Percentiles rank a stretch among this genome's conserved stretches.
Conservation (phyloP, 1,140 invertebrate species). For the Spodoptera frugiperda region DNA sequence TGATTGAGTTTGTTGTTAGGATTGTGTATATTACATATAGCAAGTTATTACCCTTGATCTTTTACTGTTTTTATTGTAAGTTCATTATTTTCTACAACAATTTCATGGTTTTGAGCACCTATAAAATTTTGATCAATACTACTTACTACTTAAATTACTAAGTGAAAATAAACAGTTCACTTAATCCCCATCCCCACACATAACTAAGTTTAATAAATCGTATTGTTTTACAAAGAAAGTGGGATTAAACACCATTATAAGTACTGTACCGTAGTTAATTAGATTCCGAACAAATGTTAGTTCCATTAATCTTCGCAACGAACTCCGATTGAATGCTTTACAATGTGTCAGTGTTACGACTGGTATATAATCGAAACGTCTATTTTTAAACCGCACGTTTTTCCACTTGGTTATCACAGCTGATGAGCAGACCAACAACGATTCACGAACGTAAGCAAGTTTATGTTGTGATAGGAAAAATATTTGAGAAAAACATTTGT, state of each 20-base stretch:
- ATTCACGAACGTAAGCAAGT: not conserved
- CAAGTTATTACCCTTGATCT: too few species aligned
- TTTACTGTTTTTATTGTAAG: too few species aligned
- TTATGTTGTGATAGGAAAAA: not conserved
- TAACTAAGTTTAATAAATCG: not conserved
- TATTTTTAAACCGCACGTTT: conserved; percentile 22
- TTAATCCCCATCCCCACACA: not conserved
- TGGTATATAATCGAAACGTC: conserved; percentile 30
- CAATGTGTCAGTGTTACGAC: conserved; percentile 33
- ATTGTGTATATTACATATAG: too few species aligned
- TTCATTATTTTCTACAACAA: too few species aligned
- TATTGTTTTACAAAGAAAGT: conserved; percentile 10
- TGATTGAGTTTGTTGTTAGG: too few species aligned
- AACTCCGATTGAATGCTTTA: conserved; percentile 16
- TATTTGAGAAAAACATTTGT: too few species aligned
- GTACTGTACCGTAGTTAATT: conserved; percentile 28
- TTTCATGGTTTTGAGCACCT: too few species aligned
- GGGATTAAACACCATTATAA: conserved; percentile 12
- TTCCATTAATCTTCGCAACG: conserved; percentile 26
- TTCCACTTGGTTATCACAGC: conserved; percentile 14
- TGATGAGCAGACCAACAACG: not conserved
- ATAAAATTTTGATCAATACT: too few species aligned
- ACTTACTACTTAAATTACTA: too few species aligned
- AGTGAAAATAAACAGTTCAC: too few species aligned
- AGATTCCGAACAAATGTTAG: conserved; percentile 26